These are phyloP conservation scores for Calcarius lapponicus DNA, from an alignment of 2,797 vertebrate genomes.

Conservation along the genomic window DNA sequence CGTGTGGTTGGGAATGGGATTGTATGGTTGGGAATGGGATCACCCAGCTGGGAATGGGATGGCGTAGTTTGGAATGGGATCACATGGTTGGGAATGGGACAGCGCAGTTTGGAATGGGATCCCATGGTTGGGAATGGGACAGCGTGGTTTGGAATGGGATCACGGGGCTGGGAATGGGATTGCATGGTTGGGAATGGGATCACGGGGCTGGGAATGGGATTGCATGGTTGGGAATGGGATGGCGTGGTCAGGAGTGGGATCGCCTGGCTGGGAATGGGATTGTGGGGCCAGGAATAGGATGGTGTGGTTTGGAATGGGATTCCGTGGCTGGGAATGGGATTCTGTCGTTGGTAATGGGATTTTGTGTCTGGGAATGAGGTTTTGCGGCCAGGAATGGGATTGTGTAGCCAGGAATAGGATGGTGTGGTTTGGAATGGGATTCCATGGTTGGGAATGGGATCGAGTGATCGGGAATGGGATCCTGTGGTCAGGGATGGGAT, in stretches of 20 bases:
- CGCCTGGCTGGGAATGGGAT: fast-evolving
- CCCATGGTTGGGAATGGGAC: fast-evolving
- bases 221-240: fast-evolving
- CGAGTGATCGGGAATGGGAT: fast-evolving
- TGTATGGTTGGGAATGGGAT: fast-evolving
- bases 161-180: fast-evolving
- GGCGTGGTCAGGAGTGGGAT: fast-evolving
- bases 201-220: background rate
- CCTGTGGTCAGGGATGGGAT: too few species aligned
- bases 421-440: too few species aligned
- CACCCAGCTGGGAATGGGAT: background rate
- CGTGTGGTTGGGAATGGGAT: background rate
- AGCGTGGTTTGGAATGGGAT: fast-evolving
- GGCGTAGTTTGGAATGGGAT: background rate
- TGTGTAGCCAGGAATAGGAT: fast-evolving
- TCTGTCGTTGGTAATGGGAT: fast-evolving
- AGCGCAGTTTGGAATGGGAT: fast-evolving
- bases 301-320: background rate
- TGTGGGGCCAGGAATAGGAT: fast-evolving
- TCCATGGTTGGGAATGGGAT: background rate
- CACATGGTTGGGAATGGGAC: background rate
- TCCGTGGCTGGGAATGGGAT: background rate
- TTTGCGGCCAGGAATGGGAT: too few species aligned
- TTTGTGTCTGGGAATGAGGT: too few species aligned
- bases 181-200: background rate